A percentile compares a stretch with the other conserved stretches of the same genome.
These are phyloP conservation scores for Hydropsyche betteni DNA, from an alignment of 2,888 invertebrate genomes.

Conservation along the genomic window DNA sequence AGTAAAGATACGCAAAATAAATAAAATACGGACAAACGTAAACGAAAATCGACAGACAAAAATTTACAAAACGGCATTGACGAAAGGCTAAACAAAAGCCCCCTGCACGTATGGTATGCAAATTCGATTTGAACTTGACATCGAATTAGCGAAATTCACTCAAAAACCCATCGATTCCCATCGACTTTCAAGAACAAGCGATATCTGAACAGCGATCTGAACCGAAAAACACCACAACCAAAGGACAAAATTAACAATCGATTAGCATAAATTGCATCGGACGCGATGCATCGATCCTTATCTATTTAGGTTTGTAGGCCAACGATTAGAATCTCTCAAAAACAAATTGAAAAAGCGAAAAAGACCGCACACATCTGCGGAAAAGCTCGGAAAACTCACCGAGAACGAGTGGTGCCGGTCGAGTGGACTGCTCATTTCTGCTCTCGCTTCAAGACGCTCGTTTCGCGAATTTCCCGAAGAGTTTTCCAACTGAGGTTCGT, in stretches of 20 bases:
- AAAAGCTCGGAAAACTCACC: too few species aligned
- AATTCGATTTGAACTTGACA: neutral
- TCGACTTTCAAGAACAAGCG: slow-evolving; percentile 30
- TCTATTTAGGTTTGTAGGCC: slow-evolving; percentile 42
- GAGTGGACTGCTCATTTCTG: too few species aligned
- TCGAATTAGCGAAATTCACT: neutral
- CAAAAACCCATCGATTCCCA: neutral
- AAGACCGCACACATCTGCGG: too few species aligned
- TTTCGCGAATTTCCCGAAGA: too few species aligned
- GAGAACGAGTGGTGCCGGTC: too few species aligned
- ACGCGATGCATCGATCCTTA: slow-evolving; percentile 40
- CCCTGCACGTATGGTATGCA: neutral
- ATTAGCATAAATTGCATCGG: slow-evolving; percentile 39
- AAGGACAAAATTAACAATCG: slow-evolving; percentile 4
- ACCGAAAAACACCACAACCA: neutral
- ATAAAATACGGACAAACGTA: too few species aligned
- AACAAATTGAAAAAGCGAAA: too few species aligned
- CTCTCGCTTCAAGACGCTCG: too few species aligned
- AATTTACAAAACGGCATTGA: neutral
- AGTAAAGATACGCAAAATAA: too few species aligned
- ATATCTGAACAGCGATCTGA: slow-evolving; percentile 22
- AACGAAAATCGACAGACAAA: too few species aligned
- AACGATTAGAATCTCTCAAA: too few species aligned
- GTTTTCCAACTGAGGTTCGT: too few species aligned
- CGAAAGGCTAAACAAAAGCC: neutral